Evolutionary conservation across 2,113 vertebrate genomes (phyloP).

Genomic region (Phrynosoma platyrhinos): DNA sequence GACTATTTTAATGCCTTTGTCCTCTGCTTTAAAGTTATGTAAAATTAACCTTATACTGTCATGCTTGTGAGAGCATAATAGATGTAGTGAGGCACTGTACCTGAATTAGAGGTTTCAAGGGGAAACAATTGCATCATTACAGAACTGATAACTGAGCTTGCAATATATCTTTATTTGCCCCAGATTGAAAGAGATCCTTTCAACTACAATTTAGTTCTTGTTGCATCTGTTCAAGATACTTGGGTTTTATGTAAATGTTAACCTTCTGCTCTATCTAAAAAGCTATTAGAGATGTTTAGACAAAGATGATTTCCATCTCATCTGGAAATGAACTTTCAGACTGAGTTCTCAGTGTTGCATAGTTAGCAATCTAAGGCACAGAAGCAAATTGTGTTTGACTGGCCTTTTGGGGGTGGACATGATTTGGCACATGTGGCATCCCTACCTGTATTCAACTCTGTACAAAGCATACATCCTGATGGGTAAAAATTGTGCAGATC

Average conservation of each 20-base stretch:
- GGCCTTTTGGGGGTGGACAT: constrained; percentile 6
- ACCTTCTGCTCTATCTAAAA: not conserved
- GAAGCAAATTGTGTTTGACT: constrained; percentile 29
- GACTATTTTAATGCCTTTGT: too few species aligned
- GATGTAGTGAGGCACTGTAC: too few species aligned
- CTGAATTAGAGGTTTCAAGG: not conserved
- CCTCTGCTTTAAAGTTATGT: too few species aligned
- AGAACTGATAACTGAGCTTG: not conserved
- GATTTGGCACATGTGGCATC: constrained; percentile 31
- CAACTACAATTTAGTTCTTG: constrained; percentile 19
- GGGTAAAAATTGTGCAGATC: not conserved
- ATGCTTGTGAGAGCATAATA: too few species aligned
- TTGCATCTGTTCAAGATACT: constrained; percentile 26
- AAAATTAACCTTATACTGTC: too few species aligned
- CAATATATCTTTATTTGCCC: not conserved
- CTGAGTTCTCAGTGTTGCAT: constrained; percentile 23
- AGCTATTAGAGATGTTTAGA: not conserved
- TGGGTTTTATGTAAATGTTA: constrained; percentile 17
- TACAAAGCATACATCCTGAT: not conserved
- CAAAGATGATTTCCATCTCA: constrained; percentile 30
- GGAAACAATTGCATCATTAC: not conserved
- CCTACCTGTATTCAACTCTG: not conserved
- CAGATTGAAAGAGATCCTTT: not conserved
- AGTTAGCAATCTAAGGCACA: constrained; percentile 14
- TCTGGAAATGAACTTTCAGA: constrained; percentile 48